Percentiles rank a stretch among this genome's conserved stretches.
These are phyloP conservation scores for Argyra leucocephala DNA, from an alignment of 2,888 invertebrate species.

Conservation along the genomic window DNA sequence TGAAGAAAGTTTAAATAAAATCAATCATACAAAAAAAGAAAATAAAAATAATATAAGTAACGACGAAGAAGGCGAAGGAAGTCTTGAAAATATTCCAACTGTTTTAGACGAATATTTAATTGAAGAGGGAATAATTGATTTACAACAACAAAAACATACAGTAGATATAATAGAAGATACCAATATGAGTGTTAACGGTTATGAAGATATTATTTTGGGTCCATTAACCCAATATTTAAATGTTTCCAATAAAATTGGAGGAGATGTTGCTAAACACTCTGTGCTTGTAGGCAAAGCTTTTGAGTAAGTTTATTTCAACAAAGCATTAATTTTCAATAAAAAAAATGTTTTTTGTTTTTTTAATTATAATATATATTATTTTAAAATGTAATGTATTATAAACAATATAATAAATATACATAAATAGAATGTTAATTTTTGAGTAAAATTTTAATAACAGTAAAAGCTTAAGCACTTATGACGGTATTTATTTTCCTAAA, in stretches of 20 bases:
- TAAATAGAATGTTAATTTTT: too few species aligned
- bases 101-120: constrained; percentile 31
- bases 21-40: constrained; percentile 29
- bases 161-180: constrained; percentile 18
- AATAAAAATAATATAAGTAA: constrained; percentile 26
- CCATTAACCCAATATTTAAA: constrained; percentile 65
- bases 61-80: constrained; percentile 23
- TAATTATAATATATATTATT: too few species aligned
- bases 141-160: constrained; percentile 26
- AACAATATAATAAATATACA: too few species aligned
- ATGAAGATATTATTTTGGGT: constrained; percentile 62
- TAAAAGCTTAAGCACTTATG: too few species aligned
- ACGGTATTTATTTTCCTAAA: too few species aligned
- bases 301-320: constrained; percentile 51
- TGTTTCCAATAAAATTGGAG: constrained; percentile 71
- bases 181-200: constrained; percentile 67
- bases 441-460: too few species aligned
- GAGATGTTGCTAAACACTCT: constrained; percentile 73
- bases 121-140: constrained; percentile 24
- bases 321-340: not conserved
- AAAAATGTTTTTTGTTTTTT: constrained; percentile 1
- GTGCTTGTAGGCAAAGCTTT: constrained; percentile 74
- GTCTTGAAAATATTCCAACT: constrained; percentile 34
- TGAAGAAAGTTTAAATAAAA: constrained; percentile 30
- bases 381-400: too few species aligned